Conservation (phyloP, 35 echinoderm and acorn worm genomes). For the Anneissia japonica region DNA sequence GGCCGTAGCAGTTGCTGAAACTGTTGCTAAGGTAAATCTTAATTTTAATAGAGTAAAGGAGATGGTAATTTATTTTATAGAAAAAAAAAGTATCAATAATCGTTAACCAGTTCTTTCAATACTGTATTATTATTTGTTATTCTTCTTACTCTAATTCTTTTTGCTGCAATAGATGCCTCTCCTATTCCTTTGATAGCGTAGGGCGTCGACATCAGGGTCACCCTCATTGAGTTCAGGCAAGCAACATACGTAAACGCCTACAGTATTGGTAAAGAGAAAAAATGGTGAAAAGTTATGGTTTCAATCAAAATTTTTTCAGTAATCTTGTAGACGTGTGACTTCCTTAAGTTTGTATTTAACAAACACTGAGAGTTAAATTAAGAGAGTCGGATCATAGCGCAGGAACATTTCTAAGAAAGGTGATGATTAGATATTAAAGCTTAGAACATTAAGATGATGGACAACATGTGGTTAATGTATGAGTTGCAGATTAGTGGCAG, state of each 20-base stretch:
- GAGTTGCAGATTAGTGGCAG: too few relatives aligned
- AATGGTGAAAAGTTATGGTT: not conserved
- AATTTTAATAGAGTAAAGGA: too few relatives aligned
- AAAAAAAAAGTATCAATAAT: too few relatives aligned
- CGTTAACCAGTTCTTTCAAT: not conserved
- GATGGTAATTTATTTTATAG: too few relatives aligned
- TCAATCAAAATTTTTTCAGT: not conserved
- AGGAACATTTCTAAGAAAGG: not conserved
- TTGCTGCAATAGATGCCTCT: not conserved
- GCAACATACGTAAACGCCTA: conserved; percentile 8
- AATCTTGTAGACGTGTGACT: not conserved
- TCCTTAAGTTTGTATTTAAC: not conserved
- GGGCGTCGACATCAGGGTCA: not conserved
- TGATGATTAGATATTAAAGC: not conserved
- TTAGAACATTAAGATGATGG: not conserved
- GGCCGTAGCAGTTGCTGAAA: too few relatives aligned
- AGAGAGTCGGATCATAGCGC: not conserved
- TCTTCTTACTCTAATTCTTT: conserved; percentile 7
- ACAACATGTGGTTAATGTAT: not conserved
- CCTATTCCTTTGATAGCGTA: conserved; percentile 9
- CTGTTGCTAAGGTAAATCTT: too few relatives aligned
- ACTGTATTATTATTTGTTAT: not conserved
- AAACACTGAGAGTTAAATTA: not conserved
- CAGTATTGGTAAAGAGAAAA: not conserved
- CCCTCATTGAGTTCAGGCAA: not conserved